Conservation (phyloP, 2,888 invertebrate species). For the Ecliptopera silaceata region DNA sequence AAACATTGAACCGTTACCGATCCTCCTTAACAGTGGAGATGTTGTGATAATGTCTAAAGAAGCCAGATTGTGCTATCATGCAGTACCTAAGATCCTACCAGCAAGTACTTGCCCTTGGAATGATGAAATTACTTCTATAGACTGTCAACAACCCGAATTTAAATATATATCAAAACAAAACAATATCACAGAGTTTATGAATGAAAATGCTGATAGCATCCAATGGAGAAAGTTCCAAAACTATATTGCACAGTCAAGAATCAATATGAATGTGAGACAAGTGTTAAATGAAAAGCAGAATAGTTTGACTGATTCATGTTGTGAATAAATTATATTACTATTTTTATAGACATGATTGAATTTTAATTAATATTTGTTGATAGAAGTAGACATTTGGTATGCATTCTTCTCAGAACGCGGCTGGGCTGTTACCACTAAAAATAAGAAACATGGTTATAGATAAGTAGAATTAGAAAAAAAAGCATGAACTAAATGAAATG, state of each 20-base stretch:
- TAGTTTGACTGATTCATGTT: slow-evolving; percentile 51
- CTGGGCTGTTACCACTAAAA: slow-evolving; percentile 67
- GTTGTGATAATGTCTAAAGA: slow-evolving; percentile 94
- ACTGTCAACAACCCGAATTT: slow-evolving; percentile 35
- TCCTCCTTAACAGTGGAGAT: slow-evolving; percentile 95
- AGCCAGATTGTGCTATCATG: slow-evolving; percentile 95
- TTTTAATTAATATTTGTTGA: slow-evolving; percentile 29
- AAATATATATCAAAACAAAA: slow-evolving; percentile 52
- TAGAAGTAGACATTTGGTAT: slow-evolving; percentile 24
- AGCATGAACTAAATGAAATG: no score
- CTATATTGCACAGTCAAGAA: slow-evolving; percentile 89
- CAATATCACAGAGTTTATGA: slow-evolving; percentile 43
- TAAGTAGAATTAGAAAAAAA: not conserved
- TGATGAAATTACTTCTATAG: slow-evolving; percentile 30
- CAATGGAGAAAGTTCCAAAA: slow-evolving; percentile 81
- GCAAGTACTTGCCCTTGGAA: slow-evolving; percentile 78
- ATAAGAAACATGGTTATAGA: slow-evolving; percentile 19
- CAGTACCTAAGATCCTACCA: slow-evolving; percentile 92
- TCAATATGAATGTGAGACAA: slow-evolving; percentile 97
- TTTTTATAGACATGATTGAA: slow-evolving; percentile 32
- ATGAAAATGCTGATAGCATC: slow-evolving; percentile 48
- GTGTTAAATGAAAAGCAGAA: slow-evolving; percentile 87
- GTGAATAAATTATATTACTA: slow-evolving; percentile 35
- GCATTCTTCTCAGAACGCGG: slow-evolving; percentile 44
- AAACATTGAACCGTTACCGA: slow-evolving; percentile 85